Evolutionary conservation across 2,888 invertebrate genomes (phyloP), one percentile per base, ranked within the genome.

Genomic region (Callyntrura sp.): DNA sequence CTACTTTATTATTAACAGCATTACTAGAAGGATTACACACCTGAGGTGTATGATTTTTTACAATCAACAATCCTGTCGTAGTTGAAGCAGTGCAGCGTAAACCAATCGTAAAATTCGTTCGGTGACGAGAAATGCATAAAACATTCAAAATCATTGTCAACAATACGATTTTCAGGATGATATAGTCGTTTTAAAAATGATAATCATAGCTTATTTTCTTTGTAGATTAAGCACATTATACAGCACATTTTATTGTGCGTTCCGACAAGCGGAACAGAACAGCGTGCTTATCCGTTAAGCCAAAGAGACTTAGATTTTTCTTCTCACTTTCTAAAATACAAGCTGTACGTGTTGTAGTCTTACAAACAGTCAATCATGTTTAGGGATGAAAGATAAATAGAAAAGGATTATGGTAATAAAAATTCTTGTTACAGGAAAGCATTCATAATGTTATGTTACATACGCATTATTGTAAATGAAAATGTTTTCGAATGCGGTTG

Each of bases 361-460:
- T 45, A 73, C 25, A 48, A 23, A 48, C 83, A 88, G 88, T 88
- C 83, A 84, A 88, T 88, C 83, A 84, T 76, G 68, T 25, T 76
- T 65, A 57, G 51, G 88, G 55, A 83, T 35, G 88, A 78, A 88
- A 88, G 88, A 88, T 88, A 88, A 88, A 88, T 84, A 88, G 83
- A 78, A 83, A 76, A 51, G 88, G 83, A 88, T 88, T 88, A 84
- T 83, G 78, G 78, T 55, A 83, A 65, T 83, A 83, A 83, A 88
- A 88, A 83, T 88, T 83, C 76, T 73, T 76, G 60, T 60, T 81
- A 81, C 81, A 81, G 81, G 60, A 81, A 57, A 43, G 60, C 57
- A 81, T 81, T 35, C 17, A 55, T 78, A n/a, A 45, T 48, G 20
- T 25, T 3, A 28, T 28, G 25, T 28, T 55, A 55, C 20, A 45